phyloP scores from a whole-genome alignment of 2,797 vertebrate genomes.

The Thripadectes ignobilis region DNA sequence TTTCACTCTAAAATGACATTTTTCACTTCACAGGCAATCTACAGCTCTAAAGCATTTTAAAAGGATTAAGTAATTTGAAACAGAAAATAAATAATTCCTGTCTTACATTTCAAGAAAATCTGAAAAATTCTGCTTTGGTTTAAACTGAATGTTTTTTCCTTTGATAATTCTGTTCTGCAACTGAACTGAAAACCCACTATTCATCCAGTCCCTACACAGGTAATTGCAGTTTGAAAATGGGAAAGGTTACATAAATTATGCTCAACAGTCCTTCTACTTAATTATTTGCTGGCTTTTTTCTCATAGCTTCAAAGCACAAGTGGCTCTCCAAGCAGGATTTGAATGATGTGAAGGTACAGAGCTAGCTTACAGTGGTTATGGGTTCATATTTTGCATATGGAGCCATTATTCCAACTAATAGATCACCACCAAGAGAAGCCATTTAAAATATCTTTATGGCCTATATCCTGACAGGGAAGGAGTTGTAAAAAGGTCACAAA shows the following conservation, averaged over 20 bases:
- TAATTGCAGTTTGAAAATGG: constrained; percentile 47
- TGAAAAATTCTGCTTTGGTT: constrained; percentile 37
- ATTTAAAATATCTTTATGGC: constrained; percentile 68
- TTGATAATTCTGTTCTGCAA: constrained; percentile 14
- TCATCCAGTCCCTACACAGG: constrained; percentile 18
- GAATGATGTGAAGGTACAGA: constrained; percentile 5
- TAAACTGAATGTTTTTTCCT: constrained; percentile 39
- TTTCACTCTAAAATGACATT: neutral
- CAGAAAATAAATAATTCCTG: constrained; percentile 51
- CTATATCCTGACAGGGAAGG: constrained; percentile 60
- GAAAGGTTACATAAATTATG: constrained; percentile 59
- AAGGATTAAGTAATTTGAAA: constrained; percentile 56
- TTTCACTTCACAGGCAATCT: constrained; percentile 37
- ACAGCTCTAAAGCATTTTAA: constrained; percentile 45
- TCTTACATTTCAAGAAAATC: constrained; percentile 36
- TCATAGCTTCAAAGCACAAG: constrained; percentile 40
- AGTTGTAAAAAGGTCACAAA: constrained; percentile 65
- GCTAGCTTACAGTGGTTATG: constrained; percentile 42
- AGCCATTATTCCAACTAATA: constrained; percentile 61
- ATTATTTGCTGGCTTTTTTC: constrained; percentile 53
- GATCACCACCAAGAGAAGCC: constrained; percentile 52
- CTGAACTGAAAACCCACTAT: constrained; percentile 43
- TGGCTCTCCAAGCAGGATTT: neutral
- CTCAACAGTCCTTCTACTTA: constrained; percentile 9
- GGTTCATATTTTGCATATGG: constrained; percentile 62